Conservation (phyloP, 1,140 invertebrate species). For the Pollicipes pollicipes region DNA sequence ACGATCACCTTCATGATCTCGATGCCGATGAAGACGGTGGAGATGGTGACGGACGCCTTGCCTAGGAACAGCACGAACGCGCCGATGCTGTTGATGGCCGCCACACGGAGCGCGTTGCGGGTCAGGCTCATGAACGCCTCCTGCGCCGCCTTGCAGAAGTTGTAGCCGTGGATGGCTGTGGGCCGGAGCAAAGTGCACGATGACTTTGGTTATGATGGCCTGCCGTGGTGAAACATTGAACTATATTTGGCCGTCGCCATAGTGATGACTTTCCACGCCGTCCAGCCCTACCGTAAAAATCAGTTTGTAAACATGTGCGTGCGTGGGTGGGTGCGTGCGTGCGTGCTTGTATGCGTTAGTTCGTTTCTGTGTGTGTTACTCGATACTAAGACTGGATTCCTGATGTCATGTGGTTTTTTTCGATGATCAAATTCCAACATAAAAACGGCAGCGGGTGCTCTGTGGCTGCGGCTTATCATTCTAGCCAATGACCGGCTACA, state of each 20-base stretch:
- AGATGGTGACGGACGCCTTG: constrained; percentile 67
- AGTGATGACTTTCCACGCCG: too few species aligned
- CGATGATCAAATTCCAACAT: too few species aligned
- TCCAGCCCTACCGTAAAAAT: too few species aligned
- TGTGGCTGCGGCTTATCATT: too few species aligned
- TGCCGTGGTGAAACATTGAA: constrained; percentile 6
- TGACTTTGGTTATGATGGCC: too few species aligned
- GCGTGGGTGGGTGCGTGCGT: not conserved
- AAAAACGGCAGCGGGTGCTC: too few species aligned
- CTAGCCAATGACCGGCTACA: too few species aligned
- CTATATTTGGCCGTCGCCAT: not conserved
- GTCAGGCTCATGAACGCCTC: constrained; percentile 63
- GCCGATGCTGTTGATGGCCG: constrained; percentile 80
- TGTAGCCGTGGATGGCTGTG: constrained; percentile 48
- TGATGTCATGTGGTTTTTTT: too few species aligned
- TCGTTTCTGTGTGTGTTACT: too few species aligned
- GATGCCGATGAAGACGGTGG: constrained; percentile 47
- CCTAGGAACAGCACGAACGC: constrained; percentile 86
- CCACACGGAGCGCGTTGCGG: constrained; percentile 66
- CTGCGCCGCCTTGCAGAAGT: constrained; percentile 44
- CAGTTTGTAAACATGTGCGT: too few species aligned
- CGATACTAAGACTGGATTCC: too few species aligned
- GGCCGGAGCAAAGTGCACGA: too few species aligned
- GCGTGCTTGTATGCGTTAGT: constrained; percentile 8
- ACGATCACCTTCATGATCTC: constrained; percentile 39